Evolutionary conservation across 2,888 invertebrate genomes (phyloP).

Genomic region (Eupeodes luniger): DNA sequence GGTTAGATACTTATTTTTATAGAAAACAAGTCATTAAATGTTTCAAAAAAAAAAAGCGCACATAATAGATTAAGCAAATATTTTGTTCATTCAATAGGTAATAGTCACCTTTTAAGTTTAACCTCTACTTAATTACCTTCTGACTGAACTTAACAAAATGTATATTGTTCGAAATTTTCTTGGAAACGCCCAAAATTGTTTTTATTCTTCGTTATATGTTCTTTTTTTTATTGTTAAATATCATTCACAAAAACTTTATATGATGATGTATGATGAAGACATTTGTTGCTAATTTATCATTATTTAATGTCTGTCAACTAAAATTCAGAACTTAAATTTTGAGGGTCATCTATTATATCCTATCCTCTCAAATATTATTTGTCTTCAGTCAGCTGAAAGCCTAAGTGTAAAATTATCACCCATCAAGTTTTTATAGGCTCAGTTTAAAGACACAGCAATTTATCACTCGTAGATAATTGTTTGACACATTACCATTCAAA

Average conservation of each 20-base stretch:
- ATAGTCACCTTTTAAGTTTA: neutral
- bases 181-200: neutral
- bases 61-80: neutral
- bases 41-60: neutral
- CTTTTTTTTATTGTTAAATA: neutral
- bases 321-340: slow-evolving; percentile 2
- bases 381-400: neutral
- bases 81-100: no score
- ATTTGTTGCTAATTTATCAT: neutral
- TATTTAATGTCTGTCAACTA: slow-evolving; percentile 1
- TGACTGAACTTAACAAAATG: neutral
- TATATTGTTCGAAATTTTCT: neutral
- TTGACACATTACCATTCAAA: slow-evolving; percentile 20
- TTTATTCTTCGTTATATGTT: neutral
- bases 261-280: neutral
- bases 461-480: slow-evolving; percentile 6
- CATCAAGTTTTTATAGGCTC: neutral
- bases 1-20: neutral
- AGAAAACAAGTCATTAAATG: neutral
- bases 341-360: slow-evolving; percentile 4
- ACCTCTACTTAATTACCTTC: neutral
- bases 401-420: slow-evolving; percentile 10
- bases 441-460: slow-evolving; percentile 12
- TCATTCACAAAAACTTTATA: neutral
- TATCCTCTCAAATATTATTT: neutral